These are phyloP conservation scores for Halcyon badia DNA, from an alignment of 2,797 vertebrate genomes.

Conservation along the genomic window DNA sequence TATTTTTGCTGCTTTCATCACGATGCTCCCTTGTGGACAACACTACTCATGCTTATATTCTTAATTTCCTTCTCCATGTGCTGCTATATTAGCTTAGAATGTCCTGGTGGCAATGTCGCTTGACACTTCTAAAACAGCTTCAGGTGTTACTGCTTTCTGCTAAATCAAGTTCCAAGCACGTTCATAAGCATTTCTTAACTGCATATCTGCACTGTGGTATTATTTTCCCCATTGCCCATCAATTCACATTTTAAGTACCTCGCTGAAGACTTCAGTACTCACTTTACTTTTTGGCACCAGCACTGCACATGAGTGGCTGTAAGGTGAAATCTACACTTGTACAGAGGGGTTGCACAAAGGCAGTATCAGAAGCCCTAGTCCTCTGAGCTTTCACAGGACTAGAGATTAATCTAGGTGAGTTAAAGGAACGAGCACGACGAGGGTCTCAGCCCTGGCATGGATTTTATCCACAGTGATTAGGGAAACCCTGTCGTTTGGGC, in stretches of 20 bases:
- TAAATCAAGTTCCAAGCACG: background rate
- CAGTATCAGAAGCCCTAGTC: background rate
- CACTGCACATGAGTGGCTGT: background rate
- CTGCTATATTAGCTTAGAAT: background rate
- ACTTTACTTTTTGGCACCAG: background rate
- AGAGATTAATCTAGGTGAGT: background rate
- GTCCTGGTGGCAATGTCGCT: background rate
- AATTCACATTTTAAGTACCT: background rate
- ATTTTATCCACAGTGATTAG: background rate
- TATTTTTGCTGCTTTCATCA: background rate
- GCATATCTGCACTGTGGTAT: background rate
- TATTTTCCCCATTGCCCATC: background rate
- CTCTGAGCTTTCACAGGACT: background rate
- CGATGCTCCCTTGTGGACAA: background rate
- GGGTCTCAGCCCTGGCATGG: background rate
- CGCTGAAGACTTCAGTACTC: background rate
- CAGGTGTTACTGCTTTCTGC: background rate
- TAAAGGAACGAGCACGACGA: background rate
- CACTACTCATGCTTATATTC: background rate
- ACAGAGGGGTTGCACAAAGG: background rate
- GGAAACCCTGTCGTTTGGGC: conserved; percentile 23
- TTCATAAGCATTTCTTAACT: background rate
- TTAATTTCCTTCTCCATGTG: background rate
- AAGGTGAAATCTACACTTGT: background rate
- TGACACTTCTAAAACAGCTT: background rate